phyloP scores from a whole-genome alignment of 2,113 vertebrate species.

The Galeopterus variegatus region DNA sequence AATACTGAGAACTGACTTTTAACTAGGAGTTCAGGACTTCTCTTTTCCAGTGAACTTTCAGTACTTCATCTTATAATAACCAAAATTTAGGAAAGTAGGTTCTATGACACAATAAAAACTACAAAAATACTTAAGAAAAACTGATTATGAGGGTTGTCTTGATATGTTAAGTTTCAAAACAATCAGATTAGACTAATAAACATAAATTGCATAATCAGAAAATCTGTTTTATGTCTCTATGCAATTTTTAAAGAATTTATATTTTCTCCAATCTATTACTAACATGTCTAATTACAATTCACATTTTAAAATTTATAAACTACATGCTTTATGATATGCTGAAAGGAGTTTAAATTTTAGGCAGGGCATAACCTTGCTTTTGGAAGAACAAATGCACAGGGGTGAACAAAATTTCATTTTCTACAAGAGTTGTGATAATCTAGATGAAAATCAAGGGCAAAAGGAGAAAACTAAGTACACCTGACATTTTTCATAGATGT shows the following conservation, averaged over 20 bases:
- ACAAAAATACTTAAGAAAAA: not conserved
- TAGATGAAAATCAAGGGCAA: not conserved
- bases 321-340: not conserved
- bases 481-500: not conserved
- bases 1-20: not conserved
- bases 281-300: slow-evolving; percentile 14
- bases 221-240: not conserved
- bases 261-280: not conserved
- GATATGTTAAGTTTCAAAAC: not conserved
- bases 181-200: not conserved
- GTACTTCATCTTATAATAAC: not conserved
- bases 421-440: not conserved
- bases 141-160: not conserved
- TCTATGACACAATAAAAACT: not conserved
- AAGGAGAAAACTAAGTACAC: not conserved
- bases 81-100: not conserved
- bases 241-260: not conserved
- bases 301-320: not conserved
- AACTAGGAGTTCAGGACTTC: not conserved
- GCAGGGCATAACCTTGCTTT: not conserved
- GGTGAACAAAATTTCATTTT: slow-evolving; percentile 28
- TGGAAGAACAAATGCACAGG: not conserved
- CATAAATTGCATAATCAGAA: not conserved
- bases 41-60: not conserved
- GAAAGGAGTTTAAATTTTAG: not conserved